Evolutionary conservation across 2,797 vertebrate species (phyloP).

Genomic region (Malacoctenus gilli): DNA sequence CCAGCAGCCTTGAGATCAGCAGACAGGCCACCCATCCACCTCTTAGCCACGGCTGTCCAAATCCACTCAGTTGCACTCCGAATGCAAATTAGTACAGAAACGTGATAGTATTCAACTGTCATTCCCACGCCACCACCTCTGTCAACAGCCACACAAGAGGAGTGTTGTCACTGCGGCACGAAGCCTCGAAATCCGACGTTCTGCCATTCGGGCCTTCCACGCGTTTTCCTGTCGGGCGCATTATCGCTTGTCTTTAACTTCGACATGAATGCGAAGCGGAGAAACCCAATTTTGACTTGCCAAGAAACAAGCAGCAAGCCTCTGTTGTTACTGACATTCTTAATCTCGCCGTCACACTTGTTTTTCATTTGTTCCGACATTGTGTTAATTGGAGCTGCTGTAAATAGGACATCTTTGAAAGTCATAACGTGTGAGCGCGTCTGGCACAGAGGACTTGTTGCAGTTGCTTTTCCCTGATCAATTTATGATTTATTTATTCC

Average conservation of each 20-base stretch:
- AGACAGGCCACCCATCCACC: too few relatives aligned
- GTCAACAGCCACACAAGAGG: too few relatives aligned
- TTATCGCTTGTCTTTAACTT: background rate
- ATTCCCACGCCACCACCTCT: too few relatives aligned
- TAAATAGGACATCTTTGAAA: slow-evolving; percentile 56
- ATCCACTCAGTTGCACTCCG: too few relatives aligned
- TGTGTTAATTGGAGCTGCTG: slow-evolving; percentile 55
- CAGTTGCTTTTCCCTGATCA: slow-evolving; percentile 11
- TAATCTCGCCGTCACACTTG: slow-evolving; percentile 48
- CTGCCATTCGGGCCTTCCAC: too few relatives aligned
- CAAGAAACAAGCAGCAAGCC: slow-evolving; percentile 9
- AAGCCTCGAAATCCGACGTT: too few relatives aligned
- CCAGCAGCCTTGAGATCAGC: too few relatives aligned
- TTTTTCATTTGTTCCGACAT: slow-evolving; percentile 30
- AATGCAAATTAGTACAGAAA: too few relatives aligned
- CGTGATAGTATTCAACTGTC: too few relatives aligned
- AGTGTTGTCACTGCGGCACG: too few relatives aligned
- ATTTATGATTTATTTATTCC: slow-evolving; percentile 25
- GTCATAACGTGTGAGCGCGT: slow-evolving; percentile 22
- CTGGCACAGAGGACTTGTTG: background rate
- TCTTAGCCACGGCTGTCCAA: too few relatives aligned
- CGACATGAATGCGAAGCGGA: background rate
- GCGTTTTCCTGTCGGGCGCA: background rate
- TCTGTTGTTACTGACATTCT: slow-evolving; percentile 26
- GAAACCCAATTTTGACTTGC: background rate